Evolutionary conservation across 2,113 vertebrate genomes (phyloP).

Genomic region (Chaenocephalus aceratus): DNA sequence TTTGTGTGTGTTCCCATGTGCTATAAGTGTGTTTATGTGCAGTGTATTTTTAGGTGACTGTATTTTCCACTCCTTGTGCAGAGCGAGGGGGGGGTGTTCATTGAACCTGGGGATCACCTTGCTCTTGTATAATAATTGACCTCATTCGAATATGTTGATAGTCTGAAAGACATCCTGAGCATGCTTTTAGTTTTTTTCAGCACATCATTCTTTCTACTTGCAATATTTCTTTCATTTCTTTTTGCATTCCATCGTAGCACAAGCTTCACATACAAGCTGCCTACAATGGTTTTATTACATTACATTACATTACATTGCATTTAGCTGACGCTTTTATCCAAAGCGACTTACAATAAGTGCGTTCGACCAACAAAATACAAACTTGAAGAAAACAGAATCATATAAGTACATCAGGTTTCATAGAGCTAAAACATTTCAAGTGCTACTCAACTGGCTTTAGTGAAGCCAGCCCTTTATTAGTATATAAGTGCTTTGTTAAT

Average conservation of each 20-base stretch:
- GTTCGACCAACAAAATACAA: too few species aligned
- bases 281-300: too few species aligned
- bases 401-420: too few species aligned
- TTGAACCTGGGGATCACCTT: constrained; percentile 53
- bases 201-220: not conserved
- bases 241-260: constrained; percentile 12
- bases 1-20: constrained; percentile 37
- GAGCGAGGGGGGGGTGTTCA: constrained; percentile 17
- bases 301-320: too few species aligned
- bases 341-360: too few species aligned
- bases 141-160: constrained; percentile 15
- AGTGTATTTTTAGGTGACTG: constrained; percentile 80
- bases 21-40: constrained; percentile 61
- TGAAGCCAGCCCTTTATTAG: too few species aligned
- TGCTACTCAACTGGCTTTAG: too few species aligned
- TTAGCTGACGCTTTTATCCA: too few species aligned
- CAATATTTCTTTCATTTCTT: constrained; percentile 14
- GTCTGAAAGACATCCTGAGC: constrained; percentile 6
- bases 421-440: too few species aligned
- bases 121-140: constrained; percentile 14
- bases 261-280: not conserved
- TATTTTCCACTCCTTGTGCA: constrained; percentile 86
- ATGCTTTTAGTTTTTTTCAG: constrained; percentile 2
- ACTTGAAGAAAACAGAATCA: too few species aligned
- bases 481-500: too few species aligned